These are phyloP conservation scores for Streptopelia turtur DNA, from an alignment of 2,797 vertebrate genomes.

Conservation along the genomic window DNA sequence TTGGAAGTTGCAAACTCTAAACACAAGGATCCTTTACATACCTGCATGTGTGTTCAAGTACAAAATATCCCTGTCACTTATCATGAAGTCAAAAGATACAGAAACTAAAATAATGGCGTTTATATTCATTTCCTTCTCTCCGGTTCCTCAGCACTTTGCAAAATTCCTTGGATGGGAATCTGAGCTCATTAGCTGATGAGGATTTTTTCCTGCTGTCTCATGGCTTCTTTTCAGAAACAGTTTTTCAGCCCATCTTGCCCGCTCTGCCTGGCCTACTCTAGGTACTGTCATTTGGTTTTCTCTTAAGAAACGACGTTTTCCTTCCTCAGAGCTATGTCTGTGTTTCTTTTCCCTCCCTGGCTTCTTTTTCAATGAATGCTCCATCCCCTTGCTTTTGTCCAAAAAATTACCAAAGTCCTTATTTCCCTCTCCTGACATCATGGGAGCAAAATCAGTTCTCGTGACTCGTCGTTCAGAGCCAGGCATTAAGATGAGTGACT, in stretches of 20 bases:
- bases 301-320: not conserved
- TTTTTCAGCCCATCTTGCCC: conserved; percentile 20
- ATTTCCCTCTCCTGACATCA: not conserved
- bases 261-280: not conserved
- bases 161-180: conserved; percentile 46
- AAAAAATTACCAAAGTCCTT: not conserved
- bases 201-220: conserved; percentile 41
- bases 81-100: not conserved
- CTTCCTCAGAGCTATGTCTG: not conserved
- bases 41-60: not conserved
- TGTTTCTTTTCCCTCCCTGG: not conserved
- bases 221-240: conserved; percentile 29
- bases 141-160: conserved; percentile 31
- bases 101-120: not conserved
- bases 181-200: conserved; percentile 54
- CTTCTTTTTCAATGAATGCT: not conserved
- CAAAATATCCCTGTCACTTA: conserved; percentile 27
- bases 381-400: not conserved
- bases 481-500: conserved; percentile 8
- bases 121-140: not conserved
- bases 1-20: not conserved
- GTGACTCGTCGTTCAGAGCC: not conserved
- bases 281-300: not conserved
- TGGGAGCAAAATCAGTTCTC: not conserved
- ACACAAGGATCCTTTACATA: not conserved